Evolutionary conservation across 2,888 invertebrate genomes (phyloP).

Genomic region (Mimumesa dahlbomi): DNA sequence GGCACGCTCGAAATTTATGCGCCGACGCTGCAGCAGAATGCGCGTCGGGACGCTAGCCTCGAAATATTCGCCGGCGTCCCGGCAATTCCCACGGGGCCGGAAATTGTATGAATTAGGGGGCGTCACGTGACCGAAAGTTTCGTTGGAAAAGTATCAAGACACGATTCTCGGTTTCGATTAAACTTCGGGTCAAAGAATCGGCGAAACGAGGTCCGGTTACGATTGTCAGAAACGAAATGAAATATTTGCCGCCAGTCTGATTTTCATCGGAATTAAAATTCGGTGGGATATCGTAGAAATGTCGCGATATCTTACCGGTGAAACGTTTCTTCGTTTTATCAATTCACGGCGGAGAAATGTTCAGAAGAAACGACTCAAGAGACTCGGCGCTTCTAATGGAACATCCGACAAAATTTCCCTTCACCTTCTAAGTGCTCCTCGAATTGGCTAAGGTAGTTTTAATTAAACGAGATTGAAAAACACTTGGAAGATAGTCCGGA

Average conservation of each 20-base stretch:
- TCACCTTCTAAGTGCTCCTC: neutral
- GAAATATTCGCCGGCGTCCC: conserved; percentile 53
- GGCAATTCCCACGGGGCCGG: conserved; percentile 24
- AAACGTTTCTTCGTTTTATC: conserved; percentile 29
- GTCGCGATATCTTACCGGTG: conserved; percentile 8
- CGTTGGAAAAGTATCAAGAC: too few relatives aligned
- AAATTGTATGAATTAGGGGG: neutral
- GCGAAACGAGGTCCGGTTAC: too few relatives aligned
- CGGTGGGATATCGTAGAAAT: conserved; percentile 10
- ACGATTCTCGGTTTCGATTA: too few relatives aligned
- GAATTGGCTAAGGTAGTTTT: too few relatives aligned
- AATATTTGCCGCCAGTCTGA: too few relatives aligned
- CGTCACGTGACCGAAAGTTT: neutral
- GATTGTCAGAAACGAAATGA: too few relatives aligned
- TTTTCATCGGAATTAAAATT: too few relatives aligned
- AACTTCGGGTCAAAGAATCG: too few relatives aligned
- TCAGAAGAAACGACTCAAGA: conserved; percentile 31
- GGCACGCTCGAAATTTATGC: conserved; percentile 74
- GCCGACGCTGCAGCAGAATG: conserved; percentile 63
- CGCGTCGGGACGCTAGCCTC: conserved; percentile 34
- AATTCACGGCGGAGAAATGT: conserved; percentile 17
- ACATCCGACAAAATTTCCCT: conserved; percentile 1
- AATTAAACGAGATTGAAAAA: too few relatives aligned
- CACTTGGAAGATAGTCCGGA: too few relatives aligned
- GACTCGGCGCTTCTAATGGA: conserved; percentile 4